Conservation (phyloP, 92 coral and sea anemone genomes). For the Paramuricea clavata region DNA sequence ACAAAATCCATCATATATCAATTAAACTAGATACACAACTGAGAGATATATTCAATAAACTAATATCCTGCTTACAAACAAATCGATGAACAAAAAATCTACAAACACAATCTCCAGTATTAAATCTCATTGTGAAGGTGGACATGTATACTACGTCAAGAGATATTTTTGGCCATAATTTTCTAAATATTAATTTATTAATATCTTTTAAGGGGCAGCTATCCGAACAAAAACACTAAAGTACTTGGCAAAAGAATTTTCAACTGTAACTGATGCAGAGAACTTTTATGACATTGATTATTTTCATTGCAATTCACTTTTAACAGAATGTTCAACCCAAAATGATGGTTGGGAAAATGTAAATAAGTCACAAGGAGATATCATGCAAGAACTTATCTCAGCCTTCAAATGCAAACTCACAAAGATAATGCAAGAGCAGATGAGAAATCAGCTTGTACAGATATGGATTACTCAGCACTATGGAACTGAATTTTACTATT, state of each 20-base stretch:
- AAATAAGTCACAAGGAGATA: constrained; percentile 19
- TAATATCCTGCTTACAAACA: too few species aligned
- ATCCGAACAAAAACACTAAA: neutral
- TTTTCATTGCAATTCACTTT: neutral
- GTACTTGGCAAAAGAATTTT: neutral
- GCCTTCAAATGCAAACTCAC: constrained; percentile 8
- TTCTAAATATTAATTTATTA: too few species aligned
- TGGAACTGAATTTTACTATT: constrained; percentile 3
- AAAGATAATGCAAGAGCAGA: constrained; percentile 14
- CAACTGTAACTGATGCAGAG: neutral
- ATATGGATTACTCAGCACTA: neutral
- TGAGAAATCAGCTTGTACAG: neutral
- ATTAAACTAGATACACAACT: too few species aligned
- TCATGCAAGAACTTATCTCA: neutral
- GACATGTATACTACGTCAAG: too few species aligned
- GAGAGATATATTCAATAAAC: too few species aligned
- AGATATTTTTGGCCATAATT: too few species aligned
- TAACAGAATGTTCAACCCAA: neutral
- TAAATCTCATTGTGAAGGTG: too few species aligned
- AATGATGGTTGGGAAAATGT: neutral
- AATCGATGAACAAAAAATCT: too few species aligned
- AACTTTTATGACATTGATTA: neutral
- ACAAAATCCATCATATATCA: too few species aligned
- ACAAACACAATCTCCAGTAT: too few species aligned
- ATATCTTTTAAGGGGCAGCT: constrained; percentile 9